Evolutionary conservation across 1,140 invertebrate genomes (phyloP).

Genomic region (Euwallacea fornicatus): DNA sequence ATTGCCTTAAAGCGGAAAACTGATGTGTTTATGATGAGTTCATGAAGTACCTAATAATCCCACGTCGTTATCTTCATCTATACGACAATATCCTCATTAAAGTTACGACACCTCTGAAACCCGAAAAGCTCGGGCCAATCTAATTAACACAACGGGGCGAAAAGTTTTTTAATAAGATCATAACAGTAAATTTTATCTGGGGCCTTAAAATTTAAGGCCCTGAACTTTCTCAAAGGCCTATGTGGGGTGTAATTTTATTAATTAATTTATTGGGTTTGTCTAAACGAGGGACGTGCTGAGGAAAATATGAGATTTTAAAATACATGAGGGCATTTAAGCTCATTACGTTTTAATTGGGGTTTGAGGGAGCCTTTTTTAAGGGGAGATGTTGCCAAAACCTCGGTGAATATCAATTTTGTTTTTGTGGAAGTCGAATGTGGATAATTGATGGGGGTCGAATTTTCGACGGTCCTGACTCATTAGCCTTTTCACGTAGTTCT

Average conservation of each 20-base stretch:
- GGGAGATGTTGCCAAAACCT: too few species aligned
- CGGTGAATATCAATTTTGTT: too few species aligned
- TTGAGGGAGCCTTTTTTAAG: too few species aligned
- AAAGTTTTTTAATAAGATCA: constrained; percentile 26
- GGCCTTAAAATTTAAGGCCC: constrained; percentile 15
- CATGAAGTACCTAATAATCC: too few species aligned
- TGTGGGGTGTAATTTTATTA: constrained; percentile 8
- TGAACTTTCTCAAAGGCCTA: constrained; percentile 8
- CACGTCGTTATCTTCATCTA: background rate
- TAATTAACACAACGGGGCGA: constrained; percentile 14
- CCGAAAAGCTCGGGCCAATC: constrained; percentile 11
- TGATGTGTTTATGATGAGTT: too few species aligned
- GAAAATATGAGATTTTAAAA: constrained; percentile 13
- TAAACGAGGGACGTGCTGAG: constrained; percentile 8
- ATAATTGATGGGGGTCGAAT: too few species aligned
- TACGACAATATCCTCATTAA: constrained; percentile 16
- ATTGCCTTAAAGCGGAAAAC: too few species aligned
- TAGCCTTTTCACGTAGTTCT: too few species aligned
- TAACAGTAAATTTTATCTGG: constrained; percentile 21
- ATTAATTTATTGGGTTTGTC: constrained; percentile 20
- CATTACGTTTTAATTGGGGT: background rate
- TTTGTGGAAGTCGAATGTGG: too few species aligned
- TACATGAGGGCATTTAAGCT: background rate
- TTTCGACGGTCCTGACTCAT: too few species aligned
- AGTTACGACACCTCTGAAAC: constrained; percentile 4